These are phyloP conservation scores for Oceanites oceanicus DNA, from an alignment of 2,113 vertebrate genomes.

Conservation along the genomic window DNA sequence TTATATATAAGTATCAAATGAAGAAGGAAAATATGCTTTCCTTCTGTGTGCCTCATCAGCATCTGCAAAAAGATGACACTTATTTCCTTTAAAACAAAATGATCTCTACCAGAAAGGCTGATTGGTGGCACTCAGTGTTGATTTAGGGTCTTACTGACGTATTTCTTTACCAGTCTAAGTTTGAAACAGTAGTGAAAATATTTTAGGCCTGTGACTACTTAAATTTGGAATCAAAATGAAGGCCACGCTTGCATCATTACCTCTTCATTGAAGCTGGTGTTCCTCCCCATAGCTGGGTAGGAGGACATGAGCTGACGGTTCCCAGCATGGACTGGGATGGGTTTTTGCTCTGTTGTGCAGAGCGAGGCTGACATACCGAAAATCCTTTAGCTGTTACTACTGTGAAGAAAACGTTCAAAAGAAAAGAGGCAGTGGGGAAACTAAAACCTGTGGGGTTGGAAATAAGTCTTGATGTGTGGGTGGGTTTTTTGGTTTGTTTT, in stretches of 20 bases:
- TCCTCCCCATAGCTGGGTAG: neutral
- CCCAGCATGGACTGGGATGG: neutral
- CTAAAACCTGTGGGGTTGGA: neutral
- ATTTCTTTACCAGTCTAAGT: neutral
- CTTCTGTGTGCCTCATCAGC: neutral
- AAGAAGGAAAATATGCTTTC: neutral
- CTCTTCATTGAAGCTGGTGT: neutral
- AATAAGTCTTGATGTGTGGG: neutral
- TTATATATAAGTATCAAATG: neutral
- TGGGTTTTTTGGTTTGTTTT: neutral
- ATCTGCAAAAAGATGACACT: neutral
- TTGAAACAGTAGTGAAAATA: neutral
- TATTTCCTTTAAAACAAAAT: neutral
- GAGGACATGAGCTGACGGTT: neutral
- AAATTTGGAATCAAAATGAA: neutral
- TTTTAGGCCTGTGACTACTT: neutral
- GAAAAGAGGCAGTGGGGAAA: neutral
- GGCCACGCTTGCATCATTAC: neutral
- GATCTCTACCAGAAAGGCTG: neutral
- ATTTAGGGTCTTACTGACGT: neutral
- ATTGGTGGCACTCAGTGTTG: neutral
- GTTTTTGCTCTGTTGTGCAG: neutral
- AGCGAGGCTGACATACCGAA: neutral
- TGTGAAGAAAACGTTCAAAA: neutral
- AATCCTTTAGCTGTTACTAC: neutral